Percentiles rank a stretch among this genome's conserved stretches.
phyloP scores from a whole-genome alignment of 2,113 vertebrate species.

The Asarcornis scutulata region DNA sequence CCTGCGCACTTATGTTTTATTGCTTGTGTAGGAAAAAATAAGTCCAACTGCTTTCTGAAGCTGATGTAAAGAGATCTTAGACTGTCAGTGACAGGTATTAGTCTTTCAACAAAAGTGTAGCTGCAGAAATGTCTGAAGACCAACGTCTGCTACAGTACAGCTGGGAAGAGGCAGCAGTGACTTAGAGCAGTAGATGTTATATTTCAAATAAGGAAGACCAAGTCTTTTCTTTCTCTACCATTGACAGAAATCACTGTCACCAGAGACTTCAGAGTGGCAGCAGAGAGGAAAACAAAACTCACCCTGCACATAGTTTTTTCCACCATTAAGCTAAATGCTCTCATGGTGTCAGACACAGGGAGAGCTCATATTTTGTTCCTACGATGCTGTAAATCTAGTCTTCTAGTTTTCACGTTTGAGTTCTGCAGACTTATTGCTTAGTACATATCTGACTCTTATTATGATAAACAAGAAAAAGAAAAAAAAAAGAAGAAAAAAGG shows the following conservation, averaged over 20 bases:
- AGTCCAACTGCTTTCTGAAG: not conserved
- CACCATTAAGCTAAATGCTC: not conserved
- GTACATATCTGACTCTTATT: not conserved
- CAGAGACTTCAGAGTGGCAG: not conserved
- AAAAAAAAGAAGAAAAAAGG: not conserved
- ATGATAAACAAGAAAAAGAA: not conserved
- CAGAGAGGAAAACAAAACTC: not conserved
- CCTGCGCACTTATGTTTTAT: not conserved
- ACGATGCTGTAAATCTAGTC: not conserved
- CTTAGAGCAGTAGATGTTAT: not conserved
- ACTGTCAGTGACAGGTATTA: not conserved
- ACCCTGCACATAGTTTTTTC: not conserved
- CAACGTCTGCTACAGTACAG: not conserved
- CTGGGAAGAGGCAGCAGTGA: not conserved
- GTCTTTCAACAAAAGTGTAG: not conserved
- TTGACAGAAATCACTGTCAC: not conserved
- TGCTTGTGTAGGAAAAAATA: not conserved
- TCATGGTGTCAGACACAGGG: not conserved
- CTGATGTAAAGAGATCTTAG: not conserved
- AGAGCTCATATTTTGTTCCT: not conserved
- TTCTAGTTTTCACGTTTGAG: not conserved
- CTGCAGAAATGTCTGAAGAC: not conserved
- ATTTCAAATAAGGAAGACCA: not conserved
- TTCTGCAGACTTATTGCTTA: not conserved
- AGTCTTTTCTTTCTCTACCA: not conserved